Percentiles rank a stretch among this genome's conserved stretches.
phyloP scores from a whole-genome alignment of 1,140 invertebrate genomes.

The Melanaphis sacchari region DNA sequence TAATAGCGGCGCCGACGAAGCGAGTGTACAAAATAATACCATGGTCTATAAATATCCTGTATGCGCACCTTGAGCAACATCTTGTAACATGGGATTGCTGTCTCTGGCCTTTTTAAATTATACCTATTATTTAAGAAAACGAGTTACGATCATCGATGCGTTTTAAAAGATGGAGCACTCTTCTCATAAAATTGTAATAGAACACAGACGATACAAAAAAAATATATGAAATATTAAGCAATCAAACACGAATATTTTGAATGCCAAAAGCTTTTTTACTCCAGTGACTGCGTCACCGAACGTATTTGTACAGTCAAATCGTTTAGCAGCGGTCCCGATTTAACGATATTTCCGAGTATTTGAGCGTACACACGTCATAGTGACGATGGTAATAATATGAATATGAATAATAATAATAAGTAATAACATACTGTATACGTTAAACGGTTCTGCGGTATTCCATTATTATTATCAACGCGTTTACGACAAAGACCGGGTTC shows the following conservation, averaged over 20 bases:
- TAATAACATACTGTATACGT: background rate
- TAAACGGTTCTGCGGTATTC: background rate
- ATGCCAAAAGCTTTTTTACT: background rate
- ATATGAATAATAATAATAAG: background rate
- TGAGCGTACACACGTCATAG: background rate
- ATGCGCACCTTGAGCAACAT: background rate
- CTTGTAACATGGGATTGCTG: background rate
- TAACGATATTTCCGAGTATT: constrained; percentile 14
- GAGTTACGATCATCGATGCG: background rate
- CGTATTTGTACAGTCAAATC: background rate
- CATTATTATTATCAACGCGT: background rate
- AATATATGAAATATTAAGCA: too few relatives aligned
- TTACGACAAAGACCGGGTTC: background rate
- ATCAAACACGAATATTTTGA: background rate
- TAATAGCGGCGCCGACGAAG: background rate
- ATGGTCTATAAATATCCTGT: background rate
- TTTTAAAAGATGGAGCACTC: background rate
- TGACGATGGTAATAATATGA: background rate
- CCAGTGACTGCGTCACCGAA: background rate
- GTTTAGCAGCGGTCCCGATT: background rate
- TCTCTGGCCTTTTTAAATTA: background rate
- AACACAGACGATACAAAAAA: background rate
- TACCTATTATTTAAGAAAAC: background rate
- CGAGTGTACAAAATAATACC: background rate
- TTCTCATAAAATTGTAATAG: background rate